Evolutionary conservation across 2,113 vertebrate genomes (phyloP).

Genomic region (Asarcornis scutulata): DNA sequence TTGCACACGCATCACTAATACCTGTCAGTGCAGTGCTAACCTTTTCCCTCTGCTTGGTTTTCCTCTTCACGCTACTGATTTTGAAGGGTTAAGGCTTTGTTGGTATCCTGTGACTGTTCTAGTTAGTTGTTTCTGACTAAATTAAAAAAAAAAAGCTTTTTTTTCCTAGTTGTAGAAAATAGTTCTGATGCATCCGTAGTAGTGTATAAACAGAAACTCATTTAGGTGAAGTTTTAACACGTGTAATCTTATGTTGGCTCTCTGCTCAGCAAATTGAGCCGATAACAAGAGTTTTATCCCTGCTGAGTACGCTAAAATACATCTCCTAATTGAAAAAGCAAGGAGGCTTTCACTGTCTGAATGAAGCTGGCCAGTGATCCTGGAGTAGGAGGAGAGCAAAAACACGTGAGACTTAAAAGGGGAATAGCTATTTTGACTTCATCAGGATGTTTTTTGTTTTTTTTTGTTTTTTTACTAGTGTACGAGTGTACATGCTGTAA

Average conservation of each 20-base stretch:
- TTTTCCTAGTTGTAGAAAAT: not conserved
- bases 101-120: not conserved
- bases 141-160: not conserved
- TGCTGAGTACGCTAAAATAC: no score
- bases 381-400: not conserved
- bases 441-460: no score
- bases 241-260: not conserved
- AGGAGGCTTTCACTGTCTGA: not conserved
- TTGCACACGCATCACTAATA: rapidly evolving
- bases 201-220: not conserved
- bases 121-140: not conserved
- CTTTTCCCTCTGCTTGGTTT: not conserved
- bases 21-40: not conserved
- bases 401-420: not conserved
- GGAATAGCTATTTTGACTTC: not conserved
- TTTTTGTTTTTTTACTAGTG: not conserved
- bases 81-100: not conserved
- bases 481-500: rapidly evolving
- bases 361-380: not conserved
- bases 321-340: not conserved
- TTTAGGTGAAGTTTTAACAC: rapidly evolving
- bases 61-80: not conserved
- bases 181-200: not conserved
- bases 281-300: not conserved
- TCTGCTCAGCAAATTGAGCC: not conserved